Base-by-base conservation (phyloP, 64 coral and sea anemone genomes). In the Montipora efflorescens region DNA sequence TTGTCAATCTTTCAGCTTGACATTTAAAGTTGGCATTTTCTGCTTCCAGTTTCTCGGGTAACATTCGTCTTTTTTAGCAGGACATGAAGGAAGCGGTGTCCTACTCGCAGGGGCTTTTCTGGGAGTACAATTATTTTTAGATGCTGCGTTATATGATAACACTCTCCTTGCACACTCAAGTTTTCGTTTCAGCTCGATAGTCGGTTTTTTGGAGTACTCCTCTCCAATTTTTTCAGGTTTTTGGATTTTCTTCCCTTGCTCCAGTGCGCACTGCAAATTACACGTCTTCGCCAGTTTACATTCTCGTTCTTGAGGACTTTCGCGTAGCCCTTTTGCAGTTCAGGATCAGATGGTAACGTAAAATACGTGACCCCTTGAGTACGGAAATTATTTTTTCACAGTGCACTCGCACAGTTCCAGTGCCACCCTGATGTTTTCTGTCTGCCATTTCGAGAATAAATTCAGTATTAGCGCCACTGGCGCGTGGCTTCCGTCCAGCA, bases 401-500 rank as follows among this genome's bases (percentile, higher is more conserved):
- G 75, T 7, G 79, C 47, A 75, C 79, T 92, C 15, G 47, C 90
- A 92, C 79, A 92, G 52, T 92, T 92, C 68, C 68, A 84, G 64
- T 79, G 87, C 73, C 36, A 36, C 36, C 36, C 36, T 36, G 36
- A 36, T 36, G 36, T 36, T 36, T 36, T 36, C 36, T 36, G 28
- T 28, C 28, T 0, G 28, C 28, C 28, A 28, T 28, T 28, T 28
- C 28, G 28, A 0, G 28, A 28, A 28, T 28, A 28, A 28, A 51
- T 55, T 58, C 50, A 47, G 3, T 47, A 74, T 48, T 8, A 6
- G 5, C 0, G 0, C 12, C 76, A 78, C 46, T 49, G 7, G 47
- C 13, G 47, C 45, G 76, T 0, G 48, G 22, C 78, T 57, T 25
- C 78, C 48, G 78, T 80, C 1, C 50, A 5, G 49, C 12, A 55